These are phyloP conservation scores for Lophius americanus DNA, from an alignment of 2,797 vertebrate genomes.

Conservation along the genomic window DNA sequence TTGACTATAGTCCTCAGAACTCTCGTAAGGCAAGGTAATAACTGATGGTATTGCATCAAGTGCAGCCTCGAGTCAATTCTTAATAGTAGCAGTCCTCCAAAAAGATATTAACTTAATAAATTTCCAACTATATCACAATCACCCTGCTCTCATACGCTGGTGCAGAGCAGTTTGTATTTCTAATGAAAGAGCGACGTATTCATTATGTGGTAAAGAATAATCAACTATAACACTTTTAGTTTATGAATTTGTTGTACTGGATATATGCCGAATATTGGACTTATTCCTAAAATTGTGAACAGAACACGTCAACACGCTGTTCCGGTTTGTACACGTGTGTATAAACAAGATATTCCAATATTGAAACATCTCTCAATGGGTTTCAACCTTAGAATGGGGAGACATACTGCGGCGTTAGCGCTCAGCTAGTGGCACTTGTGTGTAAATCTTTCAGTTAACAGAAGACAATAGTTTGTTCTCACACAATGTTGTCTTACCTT, in stretches of 20 bases:
- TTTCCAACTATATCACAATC: too few species aligned
- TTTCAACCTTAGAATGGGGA: too few species aligned
- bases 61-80: not conserved
- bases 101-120: not conserved
- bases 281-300: accelerated
- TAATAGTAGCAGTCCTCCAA: not conserved
- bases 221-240: not conserved
- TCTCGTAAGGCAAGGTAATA: accelerated
- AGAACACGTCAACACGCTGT: accelerated
- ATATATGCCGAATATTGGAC: not conserved
- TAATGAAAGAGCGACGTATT: not conserved
- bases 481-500: conserved; percentile 84
- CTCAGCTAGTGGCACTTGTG: not conserved
- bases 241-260: not conserved
- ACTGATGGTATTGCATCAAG: not conserved
- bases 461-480: not conserved
- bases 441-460: not conserved
- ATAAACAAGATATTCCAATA: accelerated
- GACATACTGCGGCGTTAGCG: too few species aligned
- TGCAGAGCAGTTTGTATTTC: not conserved
- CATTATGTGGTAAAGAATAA: too few species aligned
- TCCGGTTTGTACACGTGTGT: accelerated
- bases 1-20: accelerated
- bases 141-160: too few species aligned
- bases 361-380: not conserved